Evolutionary conservation across 2,888 invertebrate genomes (phyloP).

Genomic region (Pseudococcus jackbeardsleyi): DNA sequence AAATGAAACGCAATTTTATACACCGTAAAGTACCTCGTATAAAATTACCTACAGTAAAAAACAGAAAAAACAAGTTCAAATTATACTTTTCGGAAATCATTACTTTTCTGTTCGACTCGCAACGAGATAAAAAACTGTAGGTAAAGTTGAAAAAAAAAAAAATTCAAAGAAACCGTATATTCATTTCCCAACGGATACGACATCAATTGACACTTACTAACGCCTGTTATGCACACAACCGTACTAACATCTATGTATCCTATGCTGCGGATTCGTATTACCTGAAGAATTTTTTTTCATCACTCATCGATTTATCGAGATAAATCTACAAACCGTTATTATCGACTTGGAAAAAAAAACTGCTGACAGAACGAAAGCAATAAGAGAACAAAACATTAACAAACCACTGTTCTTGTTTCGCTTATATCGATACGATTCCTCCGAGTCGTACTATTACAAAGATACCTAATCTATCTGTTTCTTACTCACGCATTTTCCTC

Average conservation of each 20-base stretch:
- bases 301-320: constrained; percentile 17
- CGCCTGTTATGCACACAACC: constrained; percentile 25
- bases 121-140: not conserved
- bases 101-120: not conserved
- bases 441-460: not conserved
- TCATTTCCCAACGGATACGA: constrained; percentile 13
- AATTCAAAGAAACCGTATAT: not conserved
- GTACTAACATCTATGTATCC: not conserved
- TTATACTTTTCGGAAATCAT: not conserved
- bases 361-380: not conserved
- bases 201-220: constrained; percentile 3
- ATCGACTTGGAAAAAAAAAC: not conserved
- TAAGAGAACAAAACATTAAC: constrained; percentile 1
- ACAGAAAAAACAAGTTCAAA: not conserved
- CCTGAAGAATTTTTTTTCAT: not conserved
- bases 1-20: not conserved
- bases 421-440: constrained; percentile 1
- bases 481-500: not conserved
- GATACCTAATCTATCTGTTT: constrained; percentile 9
- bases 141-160: not conserved
- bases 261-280: not conserved
- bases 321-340: not conserved
- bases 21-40: not conserved
- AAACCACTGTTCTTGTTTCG: not conserved
- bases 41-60: not conserved